Conservation (phyloP, 2,888 invertebrate genomes). For the Xestia xanthographa region DNA sequence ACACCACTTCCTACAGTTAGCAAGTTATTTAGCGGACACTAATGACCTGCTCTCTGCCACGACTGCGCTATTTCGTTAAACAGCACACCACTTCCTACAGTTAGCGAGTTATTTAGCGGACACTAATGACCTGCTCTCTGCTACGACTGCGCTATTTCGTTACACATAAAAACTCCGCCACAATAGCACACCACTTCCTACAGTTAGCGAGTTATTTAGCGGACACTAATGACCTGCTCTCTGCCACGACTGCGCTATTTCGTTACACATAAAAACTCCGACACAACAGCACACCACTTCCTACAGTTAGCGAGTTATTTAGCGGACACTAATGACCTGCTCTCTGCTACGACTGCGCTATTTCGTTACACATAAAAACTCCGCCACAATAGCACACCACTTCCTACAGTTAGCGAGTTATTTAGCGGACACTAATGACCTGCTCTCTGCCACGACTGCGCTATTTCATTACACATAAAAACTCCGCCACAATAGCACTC, state of each 20-base stretch:
- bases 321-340: slow-evolving; percentile 12
- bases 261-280: no score
- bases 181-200: slow-evolving; percentile 1
- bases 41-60: slow-evolving; percentile 3
- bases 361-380: no score
- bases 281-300: slow-evolving; percentile 1
- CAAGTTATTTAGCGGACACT: neutral
- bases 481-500: slow-evolving; percentile 5
- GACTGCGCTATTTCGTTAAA: no score
- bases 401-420: neutral
- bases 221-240: slow-evolving; percentile 13
- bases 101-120: neutral
- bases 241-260: neutral
- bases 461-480: no score
- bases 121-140: slow-evolving; percentile 9
- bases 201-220: neutral
- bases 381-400: slow-evolving; percentile 6
- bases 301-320: neutral
- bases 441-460: neutral
- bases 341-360: neutral
- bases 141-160: no score
- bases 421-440: slow-evolving; percentile 11
- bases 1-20: neutral
- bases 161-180: no score
- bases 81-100: slow-evolving; percentile 1